Percentiles rank a stretch among this genome's conserved stretches.
Evolutionary conservation across 2,113 vertebrate genomes (phyloP).

Genomic region (Camelus bactrianus): DNA sequence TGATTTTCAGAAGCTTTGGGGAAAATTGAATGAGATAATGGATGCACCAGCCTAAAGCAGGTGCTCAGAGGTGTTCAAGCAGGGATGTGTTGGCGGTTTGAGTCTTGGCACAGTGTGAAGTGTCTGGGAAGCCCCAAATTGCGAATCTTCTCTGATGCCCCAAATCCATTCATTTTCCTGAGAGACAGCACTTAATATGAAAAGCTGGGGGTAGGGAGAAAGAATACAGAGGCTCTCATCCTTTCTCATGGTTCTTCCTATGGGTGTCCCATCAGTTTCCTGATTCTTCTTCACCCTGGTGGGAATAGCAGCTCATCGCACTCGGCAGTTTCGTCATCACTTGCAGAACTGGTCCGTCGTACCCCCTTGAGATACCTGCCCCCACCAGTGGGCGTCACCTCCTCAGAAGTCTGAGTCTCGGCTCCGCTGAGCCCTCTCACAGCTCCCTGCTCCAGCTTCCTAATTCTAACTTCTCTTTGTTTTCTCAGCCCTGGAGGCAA

Average conservation of each 20-base stretch:
- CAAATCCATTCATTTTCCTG: not conserved
- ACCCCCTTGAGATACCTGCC: not conserved
- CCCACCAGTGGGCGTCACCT: not conserved
- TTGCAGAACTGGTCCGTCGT: rapidly evolving
- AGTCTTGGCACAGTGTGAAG: not conserved
- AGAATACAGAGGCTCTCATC: not conserved
- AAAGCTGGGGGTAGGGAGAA: not conserved
- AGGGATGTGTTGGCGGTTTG: not conserved
- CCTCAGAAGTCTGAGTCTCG: not conserved
- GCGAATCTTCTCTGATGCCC: not conserved
- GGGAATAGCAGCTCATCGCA: not conserved
- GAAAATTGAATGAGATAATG: not conserved
- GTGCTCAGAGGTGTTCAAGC: not conserved
- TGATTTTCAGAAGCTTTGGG: not conserved
- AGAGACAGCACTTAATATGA: not conserved
- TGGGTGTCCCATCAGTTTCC: not conserved
- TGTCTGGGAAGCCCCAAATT: not conserved
- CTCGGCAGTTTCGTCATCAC: not conserved
- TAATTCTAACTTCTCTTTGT: not conserved
- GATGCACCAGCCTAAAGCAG: not conserved
- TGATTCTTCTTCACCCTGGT: not conserved
- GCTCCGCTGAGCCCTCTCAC: rapidly evolving
- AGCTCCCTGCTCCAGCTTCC: not conserved
- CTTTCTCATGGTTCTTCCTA: not conserved
- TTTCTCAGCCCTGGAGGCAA: not conserved